A percentile compares a stretch with the other conserved stretches of the same genome.
These are phyloP conservation scores for Climacteris rufus DNA, from an alignment of 2,113 vertebrate genomes.

Conservation along the genomic window DNA sequence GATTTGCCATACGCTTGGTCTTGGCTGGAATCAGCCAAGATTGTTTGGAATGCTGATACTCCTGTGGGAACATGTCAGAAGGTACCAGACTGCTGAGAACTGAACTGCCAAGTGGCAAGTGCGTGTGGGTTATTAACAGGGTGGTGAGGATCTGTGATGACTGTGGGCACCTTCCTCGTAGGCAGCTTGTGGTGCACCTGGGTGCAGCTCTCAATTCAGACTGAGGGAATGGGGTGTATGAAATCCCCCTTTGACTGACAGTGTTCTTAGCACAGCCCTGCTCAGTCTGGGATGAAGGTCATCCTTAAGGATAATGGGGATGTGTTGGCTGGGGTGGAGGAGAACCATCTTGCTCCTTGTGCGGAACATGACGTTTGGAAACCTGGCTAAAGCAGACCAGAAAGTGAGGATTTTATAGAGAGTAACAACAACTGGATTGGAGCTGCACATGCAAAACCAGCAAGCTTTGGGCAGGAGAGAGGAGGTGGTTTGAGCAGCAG, in stretches of 20 bases:
- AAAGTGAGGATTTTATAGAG: not conserved
- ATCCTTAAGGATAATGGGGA: not conserved
- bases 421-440: not conserved
- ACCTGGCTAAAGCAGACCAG: not conserved
- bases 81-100: not conserved
- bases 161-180: not conserved
- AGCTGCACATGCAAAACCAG: not conserved
- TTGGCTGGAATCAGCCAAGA: not conserved
- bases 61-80: fast-evolving
- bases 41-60: not conserved
- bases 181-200: not conserved
- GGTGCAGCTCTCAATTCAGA: not conserved
- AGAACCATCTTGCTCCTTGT: not conserved
- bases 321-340: not conserved
- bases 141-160: fast-evolving
- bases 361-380: not conserved
- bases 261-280: not conserved
- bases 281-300: not conserved
- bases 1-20: not conserved
- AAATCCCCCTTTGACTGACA: not conserved
- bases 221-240: not conserved
- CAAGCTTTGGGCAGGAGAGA: not conserved
- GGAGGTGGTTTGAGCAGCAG: not conserved
- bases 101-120: not conserved
- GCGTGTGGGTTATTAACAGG: not conserved